These are phyloP conservation scores for Cryptocephalus primarius DNA, from an alignment of 2,888 invertebrate genomes.

Conservation along the genomic window DNA sequence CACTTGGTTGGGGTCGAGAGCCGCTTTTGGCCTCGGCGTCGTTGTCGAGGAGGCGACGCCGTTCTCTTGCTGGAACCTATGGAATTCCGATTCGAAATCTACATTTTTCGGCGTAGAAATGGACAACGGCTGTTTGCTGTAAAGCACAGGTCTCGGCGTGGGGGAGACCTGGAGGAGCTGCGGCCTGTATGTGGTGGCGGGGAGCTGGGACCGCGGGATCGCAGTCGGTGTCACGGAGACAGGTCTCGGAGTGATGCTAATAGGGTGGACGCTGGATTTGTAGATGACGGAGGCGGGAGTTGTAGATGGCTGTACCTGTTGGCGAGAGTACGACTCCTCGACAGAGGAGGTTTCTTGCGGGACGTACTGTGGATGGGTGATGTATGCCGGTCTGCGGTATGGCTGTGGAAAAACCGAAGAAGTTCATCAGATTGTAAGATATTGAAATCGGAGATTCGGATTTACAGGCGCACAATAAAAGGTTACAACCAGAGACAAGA, in stretches of 20 bases:
- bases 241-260: slow-evolving; percentile 49
- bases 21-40: slow-evolving; percentile 28
- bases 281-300: slow-evolving; percentile 36
- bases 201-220: slow-evolving; percentile 40
- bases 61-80: slow-evolving; percentile 52
- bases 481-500: too few species aligned
- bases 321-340: slow-evolving; percentile 25
- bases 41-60: slow-evolving; percentile 40
- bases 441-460: not conserved
- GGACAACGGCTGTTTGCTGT: slow-evolving; percentile 28
- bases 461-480: not conserved
- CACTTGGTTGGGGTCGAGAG: slow-evolving; percentile 41
- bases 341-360: slow-evolving; percentile 17
- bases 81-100: slow-evolving; percentile 7
- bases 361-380: slow-evolving; percentile 29
- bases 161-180: slow-evolving; percentile 48
- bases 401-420: slow-evolving; percentile 7
- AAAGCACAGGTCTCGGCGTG: slow-evolving; percentile 43
- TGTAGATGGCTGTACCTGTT: slow-evolving; percentile 38
- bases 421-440: not conserved
- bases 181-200: slow-evolving; percentile 56
- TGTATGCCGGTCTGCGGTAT: slow-evolving; percentile 35
- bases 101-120: slow-evolving; percentile 9
- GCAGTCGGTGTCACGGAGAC: slow-evolving; percentile 30
- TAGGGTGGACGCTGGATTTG: slow-evolving; percentile 37